A percentile compares a stretch with the other conserved stretches of the same genome.
phyloP scores from a whole-genome alignment of 2,113 vertebrate species.

The Albula glossodonta region DNA sequence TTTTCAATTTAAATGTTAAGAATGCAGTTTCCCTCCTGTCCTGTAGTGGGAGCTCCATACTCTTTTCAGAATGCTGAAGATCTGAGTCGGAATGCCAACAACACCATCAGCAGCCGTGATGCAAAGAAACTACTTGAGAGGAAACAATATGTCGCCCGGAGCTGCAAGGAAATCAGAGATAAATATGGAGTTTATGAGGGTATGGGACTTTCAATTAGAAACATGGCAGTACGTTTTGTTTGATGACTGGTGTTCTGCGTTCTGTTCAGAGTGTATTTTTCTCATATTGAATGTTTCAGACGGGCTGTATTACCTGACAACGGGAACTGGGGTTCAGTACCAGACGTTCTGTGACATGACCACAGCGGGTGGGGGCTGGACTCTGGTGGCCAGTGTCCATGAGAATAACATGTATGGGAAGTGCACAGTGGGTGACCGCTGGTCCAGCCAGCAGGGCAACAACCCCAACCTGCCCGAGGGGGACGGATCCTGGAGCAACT shows the following conservation, averaged over 20 bases:
- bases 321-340: conserved; percentile 37
- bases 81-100: too few relatives aligned
- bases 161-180: background rate
- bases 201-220: background rate
- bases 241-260: background rate
- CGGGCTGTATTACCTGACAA: conserved; percentile 41
- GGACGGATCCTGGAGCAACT: conserved; percentile 60
- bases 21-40: background rate
- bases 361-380: conserved; percentile 60
- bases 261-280: background rate
- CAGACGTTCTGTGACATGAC: conserved; percentile 71
- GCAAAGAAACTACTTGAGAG: background rate
- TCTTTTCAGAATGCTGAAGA: background rate
- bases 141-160: background rate
- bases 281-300: conserved; percentile 37
- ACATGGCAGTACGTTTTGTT: background rate
- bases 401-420: conserved; percentile 62
- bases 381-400: conserved; percentile 64
- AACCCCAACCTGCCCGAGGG: conserved; percentile 41
- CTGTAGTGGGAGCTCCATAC: background rate
- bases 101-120: background rate
- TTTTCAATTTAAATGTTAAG: background rate
- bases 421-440: conserved; percentile 53
- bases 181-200: background rate
- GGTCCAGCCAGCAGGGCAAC: conserved; percentile 65